Percentiles rank a stretch among this genome's conserved stretches.
phyloP scores from a whole-genome alignment of 2,113 vertebrate species.

The Pelecanus crispus region DNA sequence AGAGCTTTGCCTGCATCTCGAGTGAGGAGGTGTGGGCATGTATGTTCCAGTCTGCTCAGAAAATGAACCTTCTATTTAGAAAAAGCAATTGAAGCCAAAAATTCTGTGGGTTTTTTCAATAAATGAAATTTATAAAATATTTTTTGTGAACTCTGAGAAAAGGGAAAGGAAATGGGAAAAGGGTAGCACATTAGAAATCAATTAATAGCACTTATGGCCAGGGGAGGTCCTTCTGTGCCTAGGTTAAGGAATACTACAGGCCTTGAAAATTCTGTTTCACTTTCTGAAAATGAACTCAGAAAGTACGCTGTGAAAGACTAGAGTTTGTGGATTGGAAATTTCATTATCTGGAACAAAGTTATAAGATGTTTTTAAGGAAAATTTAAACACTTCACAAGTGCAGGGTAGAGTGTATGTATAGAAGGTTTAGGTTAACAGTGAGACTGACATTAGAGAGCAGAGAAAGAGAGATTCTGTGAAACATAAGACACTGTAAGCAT shows the following conservation, averaged over 20 bases:
- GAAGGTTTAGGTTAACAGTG: background rate
- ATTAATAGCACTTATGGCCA: background rate
- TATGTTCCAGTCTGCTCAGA: background rate
- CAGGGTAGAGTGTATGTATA: accelerated
- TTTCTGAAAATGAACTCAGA: background rate
- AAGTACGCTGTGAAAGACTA: background rate
- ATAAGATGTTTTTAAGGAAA: background rate
- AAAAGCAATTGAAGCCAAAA: background rate
- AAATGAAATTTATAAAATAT: background rate
- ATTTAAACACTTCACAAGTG: background rate
- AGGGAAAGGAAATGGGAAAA: background rate
- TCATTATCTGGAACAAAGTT: background rate
- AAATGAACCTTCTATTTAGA: background rate
- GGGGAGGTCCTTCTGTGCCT: background rate
- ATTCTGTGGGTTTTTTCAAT: accelerated
- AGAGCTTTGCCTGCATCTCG: background rate
- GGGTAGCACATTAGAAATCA: background rate
- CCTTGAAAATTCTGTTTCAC: background rate
- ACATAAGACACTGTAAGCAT: background rate
- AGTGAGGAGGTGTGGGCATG: background rate
- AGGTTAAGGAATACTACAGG: background rate
- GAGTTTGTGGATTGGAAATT: background rate
- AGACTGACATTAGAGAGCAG: background rate
- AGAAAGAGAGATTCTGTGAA: background rate
- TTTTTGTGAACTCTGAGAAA: background rate